Conservation (phyloP, 2,113 vertebrate species). For the Capreolus pygargus region DNA sequence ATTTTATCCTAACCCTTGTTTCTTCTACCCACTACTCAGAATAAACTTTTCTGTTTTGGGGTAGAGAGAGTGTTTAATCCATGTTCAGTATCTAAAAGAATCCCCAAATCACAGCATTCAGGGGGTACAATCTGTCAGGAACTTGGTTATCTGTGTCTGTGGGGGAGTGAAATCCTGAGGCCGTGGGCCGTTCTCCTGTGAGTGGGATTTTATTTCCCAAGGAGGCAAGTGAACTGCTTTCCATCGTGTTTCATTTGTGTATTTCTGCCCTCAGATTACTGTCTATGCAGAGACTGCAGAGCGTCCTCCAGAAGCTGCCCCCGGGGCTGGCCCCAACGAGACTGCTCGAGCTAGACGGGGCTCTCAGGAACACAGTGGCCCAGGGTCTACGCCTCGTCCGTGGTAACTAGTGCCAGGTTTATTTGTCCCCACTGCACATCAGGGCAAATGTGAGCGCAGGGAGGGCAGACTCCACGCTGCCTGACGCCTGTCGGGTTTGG, state of each 20-base stretch:
- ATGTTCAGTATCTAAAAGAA: neutral
- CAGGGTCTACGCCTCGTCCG: slow-evolving; percentile 58
- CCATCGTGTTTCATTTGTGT: neutral
- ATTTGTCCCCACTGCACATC: neutral
- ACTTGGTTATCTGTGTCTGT: neutral
- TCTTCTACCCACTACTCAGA: neutral
- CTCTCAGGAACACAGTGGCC: slow-evolving; percentile 31
- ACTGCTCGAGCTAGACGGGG: slow-evolving; percentile 25
- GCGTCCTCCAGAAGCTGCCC: neutral
- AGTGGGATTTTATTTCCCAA: neutral
- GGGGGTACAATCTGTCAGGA: neutral
- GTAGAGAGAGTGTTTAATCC: neutral
- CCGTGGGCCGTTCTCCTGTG: neutral
- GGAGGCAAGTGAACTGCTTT: neutral
- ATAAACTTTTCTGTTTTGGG: neutral
- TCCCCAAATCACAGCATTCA: neutral
- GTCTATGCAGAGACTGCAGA: slow-evolving; percentile 41
- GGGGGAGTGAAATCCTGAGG: neutral
- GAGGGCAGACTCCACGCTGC: neutral
- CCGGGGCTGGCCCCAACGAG: slow-evolving; percentile 11
- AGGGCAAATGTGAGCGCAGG: neutral
- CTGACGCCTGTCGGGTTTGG: accelerated
- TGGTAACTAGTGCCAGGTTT: slow-evolving; percentile 55
- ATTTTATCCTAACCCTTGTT: neutral
- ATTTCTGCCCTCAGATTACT: slow-evolving; percentile 43